These are phyloP conservation scores for Lagopus muta DNA, from an alignment of 2,113 vertebrate species.

Conservation along the genomic window DNA sequence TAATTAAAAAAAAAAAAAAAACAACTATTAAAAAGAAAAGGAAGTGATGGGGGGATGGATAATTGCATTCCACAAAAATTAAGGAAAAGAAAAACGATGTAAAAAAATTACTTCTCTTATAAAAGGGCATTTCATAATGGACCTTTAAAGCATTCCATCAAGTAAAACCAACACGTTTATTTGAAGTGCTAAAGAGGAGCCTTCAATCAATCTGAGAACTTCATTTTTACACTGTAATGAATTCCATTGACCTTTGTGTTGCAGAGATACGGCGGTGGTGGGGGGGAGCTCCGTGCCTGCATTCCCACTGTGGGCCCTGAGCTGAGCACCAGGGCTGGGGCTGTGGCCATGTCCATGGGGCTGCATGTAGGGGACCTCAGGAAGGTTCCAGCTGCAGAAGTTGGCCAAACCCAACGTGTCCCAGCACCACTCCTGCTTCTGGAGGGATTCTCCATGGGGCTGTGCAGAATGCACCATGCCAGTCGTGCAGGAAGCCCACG, in stretches of 20 bases:
- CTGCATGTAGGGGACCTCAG: neutral
- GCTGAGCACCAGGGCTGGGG: neutral
- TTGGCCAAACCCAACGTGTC: neutral
- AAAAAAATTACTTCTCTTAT: slow-evolving; percentile 31
- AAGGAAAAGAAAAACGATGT: slow-evolving; percentile 64
- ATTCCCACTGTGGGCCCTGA: fast-evolving
- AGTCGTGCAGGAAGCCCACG: too few relatives aligned
- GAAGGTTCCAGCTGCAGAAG: neutral
- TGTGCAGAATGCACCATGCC: neutral
- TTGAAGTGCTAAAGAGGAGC: slow-evolving; percentile 59
- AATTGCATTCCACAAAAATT: slow-evolving; percentile 62
- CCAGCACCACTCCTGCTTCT: neutral
- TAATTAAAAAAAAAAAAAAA: neutral
- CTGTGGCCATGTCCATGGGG: neutral
- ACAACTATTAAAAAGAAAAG: neutral
- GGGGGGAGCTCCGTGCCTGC: neutral
- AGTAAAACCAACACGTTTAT: slow-evolving; percentile 69
- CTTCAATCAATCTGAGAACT: slow-evolving; percentile 69
- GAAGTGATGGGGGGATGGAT: neutral
- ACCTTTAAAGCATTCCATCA: slow-evolving; percentile 66
- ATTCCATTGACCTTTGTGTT: slow-evolving; percentile 57
- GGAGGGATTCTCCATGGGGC: neutral
- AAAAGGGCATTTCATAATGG: slow-evolving; percentile 50
- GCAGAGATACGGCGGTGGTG: fast-evolving
- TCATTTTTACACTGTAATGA: slow-evolving; percentile 60